Evolutionary conservation across 92 coral and sea anemone species (phyloP).

Genomic region (Blastomussa wellsi): DNA sequence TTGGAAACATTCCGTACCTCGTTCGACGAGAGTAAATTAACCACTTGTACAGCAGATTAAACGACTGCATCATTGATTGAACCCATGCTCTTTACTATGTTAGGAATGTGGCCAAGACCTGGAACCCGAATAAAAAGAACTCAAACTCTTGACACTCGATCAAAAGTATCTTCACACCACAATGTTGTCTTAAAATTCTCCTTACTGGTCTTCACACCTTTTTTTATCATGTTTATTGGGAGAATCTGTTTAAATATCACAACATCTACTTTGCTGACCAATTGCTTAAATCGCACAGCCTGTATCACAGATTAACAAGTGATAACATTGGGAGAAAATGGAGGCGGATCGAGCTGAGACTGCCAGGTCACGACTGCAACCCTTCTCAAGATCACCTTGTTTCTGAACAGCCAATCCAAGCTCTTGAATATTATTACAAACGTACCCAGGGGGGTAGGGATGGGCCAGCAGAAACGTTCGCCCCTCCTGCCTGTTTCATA

Average conservation of each 20-base stretch:
- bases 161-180: too few relatives aligned
- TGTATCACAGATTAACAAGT: background rate
- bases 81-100: conserved; percentile 85
- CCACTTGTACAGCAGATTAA: conserved; percentile 86
- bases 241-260: background rate
- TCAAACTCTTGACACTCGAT: background rate
- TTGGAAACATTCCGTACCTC: conserved; percentile 53
- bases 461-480: too few relatives aligned
- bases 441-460: too few relatives aligned
- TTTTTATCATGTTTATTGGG: background rate
- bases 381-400: background rate
- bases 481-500: too few relatives aligned
- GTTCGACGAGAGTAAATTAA: conserved; percentile 77
- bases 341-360: background rate
- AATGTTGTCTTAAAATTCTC: background rate
- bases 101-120: conserved; percentile 92
- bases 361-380: background rate
- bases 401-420: background rate
- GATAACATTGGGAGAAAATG: background rate
- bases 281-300: background rate
- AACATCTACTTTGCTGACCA: background rate
- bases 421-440: too few relatives aligned
- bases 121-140: conserved; percentile 68
- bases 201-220: background rate
- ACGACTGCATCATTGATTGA: conserved; percentile 85